Conservation (phyloP, 2,888 invertebrate genomes). For the Mesoligia furuncula region DNA sequence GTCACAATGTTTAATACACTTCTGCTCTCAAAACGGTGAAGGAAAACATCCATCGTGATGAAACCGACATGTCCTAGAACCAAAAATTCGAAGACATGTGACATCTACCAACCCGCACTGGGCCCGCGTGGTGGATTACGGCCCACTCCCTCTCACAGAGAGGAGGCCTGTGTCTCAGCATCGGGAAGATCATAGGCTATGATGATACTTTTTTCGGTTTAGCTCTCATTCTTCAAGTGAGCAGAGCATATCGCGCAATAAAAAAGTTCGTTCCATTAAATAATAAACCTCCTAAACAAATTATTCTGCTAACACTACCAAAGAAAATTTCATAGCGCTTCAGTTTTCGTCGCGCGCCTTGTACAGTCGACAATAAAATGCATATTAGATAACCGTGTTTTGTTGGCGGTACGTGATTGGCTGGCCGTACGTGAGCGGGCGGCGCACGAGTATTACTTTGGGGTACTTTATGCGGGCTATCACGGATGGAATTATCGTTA, state of each 20-base stretch:
- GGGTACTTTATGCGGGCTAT: slow-evolving; percentile 64
- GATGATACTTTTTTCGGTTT: too few species aligned
- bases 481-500: slow-evolving; percentile 59
- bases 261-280: neutral
- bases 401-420: slow-evolving; percentile 88
- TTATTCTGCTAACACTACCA: slow-evolving; percentile 74
- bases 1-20: too few species aligned
- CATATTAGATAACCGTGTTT: slow-evolving; percentile 89
- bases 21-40: too few species aligned
- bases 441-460: slow-evolving; percentile 66
- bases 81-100: too few species aligned
- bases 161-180: too few species aligned
- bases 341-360: slow-evolving; percentile 76
- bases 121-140: too few species aligned
- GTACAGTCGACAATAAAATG: slow-evolving; percentile 86
- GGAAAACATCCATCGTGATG: too few species aligned
- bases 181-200: too few species aligned
- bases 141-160: too few species aligned
- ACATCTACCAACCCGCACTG: too few species aligned
- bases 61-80: too few species aligned
- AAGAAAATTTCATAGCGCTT: slow-evolving; percentile 68
- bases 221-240: neutral
- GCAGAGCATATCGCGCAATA: neutral
- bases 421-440: slow-evolving; percentile 65
- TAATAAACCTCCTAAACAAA: neutral